Conservation (phyloP, 2,797 vertebrate genomes). For the Crossoptilon crossoptilon region DNA sequence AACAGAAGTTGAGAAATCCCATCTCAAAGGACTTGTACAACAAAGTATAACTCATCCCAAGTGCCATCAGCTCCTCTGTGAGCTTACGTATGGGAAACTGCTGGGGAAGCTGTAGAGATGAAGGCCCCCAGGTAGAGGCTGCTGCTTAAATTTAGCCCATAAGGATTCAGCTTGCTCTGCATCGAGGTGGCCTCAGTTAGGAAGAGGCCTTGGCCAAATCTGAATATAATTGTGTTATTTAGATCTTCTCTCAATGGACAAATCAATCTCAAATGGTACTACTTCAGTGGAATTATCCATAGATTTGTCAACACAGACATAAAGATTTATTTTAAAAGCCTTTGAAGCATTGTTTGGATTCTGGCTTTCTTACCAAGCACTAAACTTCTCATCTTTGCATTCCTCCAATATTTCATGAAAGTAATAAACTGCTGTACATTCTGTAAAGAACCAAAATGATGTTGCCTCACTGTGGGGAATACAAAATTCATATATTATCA, state of each 20-base stretch:
- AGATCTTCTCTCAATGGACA: conserved; percentile 25
- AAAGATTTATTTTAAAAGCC: conserved; percentile 65
- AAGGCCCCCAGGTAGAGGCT: background rate
- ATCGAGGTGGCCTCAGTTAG: conserved; percentile 15
- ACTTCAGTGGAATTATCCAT: conserved; percentile 15
- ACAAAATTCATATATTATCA: conserved; percentile 58
- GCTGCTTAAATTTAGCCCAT: background rate
- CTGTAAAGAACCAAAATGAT: background rate
- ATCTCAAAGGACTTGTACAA: background rate
- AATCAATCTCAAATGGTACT: background rate
- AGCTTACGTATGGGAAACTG: background rate
- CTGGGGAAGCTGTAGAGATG: background rate
- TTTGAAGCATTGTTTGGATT: conserved; percentile 66
- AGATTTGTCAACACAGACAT: conserved; percentile 57
- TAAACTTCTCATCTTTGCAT: conserved; percentile 41
- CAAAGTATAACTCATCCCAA: background rate
- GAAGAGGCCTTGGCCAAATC: background rate
- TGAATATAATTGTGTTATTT: conserved; percentile 13
- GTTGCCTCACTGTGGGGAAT: conserved; percentile 4
- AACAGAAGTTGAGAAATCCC: background rate
- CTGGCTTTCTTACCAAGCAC: conserved; percentile 43
- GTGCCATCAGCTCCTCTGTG: background rate
- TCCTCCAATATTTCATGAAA: conserved; percentile 50
- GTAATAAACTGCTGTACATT: conserved; percentile 34
- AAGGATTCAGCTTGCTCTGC: background rate